phyloP scores from a whole-genome alignment of 2,888 invertebrate species.

The Torymus auratus region DNA sequence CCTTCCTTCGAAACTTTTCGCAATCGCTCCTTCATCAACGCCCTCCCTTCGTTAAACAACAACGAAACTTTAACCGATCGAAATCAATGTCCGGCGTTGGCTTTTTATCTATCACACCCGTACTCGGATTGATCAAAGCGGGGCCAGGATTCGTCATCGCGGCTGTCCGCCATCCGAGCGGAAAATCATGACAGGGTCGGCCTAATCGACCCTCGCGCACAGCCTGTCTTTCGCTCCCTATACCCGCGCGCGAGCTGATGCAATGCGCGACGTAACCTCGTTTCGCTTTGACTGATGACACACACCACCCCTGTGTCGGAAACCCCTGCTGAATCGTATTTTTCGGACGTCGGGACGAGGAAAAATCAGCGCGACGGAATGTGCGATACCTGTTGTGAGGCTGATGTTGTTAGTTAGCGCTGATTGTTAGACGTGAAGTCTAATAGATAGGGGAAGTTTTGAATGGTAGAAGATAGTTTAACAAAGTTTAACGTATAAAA shows the following conservation, averaged over 20 bases:
- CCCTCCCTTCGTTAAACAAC: no score
- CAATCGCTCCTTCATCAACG: no score
- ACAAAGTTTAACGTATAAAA: no score
- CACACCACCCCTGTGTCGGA: neutral
- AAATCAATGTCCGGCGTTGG: constrained; percentile 43
- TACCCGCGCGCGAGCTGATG: neutral
- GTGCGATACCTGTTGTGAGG: no score
- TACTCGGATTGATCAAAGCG: constrained; percentile 47
- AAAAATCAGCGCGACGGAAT: no score
- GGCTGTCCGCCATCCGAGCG: constrained; percentile 42
- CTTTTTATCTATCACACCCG: constrained; percentile 27
- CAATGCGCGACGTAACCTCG: constrained; percentile 40
- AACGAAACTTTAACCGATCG: neutral
- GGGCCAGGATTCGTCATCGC: constrained; percentile 51
- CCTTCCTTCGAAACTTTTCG: no score
- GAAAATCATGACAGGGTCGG: constrained; percentile 48
- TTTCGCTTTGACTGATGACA: constrained; percentile 55
- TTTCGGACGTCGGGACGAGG: no score
- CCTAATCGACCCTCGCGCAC: neutral
- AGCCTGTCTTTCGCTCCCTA: neutral
- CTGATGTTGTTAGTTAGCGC: no score
- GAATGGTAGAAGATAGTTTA: no score
- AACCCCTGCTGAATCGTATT: no score
- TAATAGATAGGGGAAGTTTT: no score
- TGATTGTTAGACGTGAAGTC: no score